These are phyloP conservation scores for Osmoderma eremita DNA, from an alignment of 2,888 invertebrate species.

Conservation along the genomic window DNA sequence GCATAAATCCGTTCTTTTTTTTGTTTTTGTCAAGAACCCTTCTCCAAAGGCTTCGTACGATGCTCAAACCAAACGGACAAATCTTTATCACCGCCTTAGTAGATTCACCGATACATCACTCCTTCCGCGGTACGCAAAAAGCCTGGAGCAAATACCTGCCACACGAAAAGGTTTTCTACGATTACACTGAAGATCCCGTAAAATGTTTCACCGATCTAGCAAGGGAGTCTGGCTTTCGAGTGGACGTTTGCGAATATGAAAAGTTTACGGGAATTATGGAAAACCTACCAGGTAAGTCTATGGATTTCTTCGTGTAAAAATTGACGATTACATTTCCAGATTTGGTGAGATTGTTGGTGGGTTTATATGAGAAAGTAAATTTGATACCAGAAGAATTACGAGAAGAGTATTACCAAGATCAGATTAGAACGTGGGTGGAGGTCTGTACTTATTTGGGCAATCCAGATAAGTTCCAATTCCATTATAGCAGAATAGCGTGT, in stretches of 20 bases:
- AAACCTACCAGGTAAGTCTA: not conserved
- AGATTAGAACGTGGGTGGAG: not conserved
- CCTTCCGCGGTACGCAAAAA: not conserved
- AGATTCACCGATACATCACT: not conserved
- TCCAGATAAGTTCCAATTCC: not conserved
- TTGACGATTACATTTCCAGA: not conserved
- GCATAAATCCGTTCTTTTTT: no score
- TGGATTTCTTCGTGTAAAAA: not conserved
- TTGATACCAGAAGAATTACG: not conserved
- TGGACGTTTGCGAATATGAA: not conserved
- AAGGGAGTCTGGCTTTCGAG: not conserved
- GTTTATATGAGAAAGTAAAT: not conserved
- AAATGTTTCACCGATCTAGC: not conserved
- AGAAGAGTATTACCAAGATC: conserved; percentile 3
- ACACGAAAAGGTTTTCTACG: not conserved
- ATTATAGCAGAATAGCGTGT: not conserved
- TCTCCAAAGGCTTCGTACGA: not conserved
- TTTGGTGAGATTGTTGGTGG: not conserved
- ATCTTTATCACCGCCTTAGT: not conserved
- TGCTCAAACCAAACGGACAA: conserved; percentile 10
- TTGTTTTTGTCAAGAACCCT: not conserved
- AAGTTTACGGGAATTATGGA: not conserved
- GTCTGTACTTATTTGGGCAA: not conserved
- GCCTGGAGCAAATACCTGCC: conserved; percentile 5
- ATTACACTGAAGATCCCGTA: conserved; percentile 9